Base-by-base conservation (phyloP, 2,113 vertebrate species). In the Recurvirostra avosetta region DNA sequence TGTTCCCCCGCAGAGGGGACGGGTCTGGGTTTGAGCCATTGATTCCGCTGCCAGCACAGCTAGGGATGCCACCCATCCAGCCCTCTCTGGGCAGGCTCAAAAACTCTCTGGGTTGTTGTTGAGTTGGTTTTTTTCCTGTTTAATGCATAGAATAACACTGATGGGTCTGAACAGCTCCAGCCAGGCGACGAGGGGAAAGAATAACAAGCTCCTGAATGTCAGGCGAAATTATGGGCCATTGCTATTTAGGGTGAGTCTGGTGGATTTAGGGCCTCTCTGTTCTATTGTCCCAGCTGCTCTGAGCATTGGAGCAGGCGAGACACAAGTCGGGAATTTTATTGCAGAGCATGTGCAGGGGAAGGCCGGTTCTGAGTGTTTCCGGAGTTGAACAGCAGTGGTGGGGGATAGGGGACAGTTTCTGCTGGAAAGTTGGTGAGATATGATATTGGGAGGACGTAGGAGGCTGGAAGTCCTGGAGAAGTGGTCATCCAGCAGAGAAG, bases 111-210 rank as follows among this genome's bases (percentile, higher is more conserved):
- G 75, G 86, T 94, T 93, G 83, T 83, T 92, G 96, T 95, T 86
- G 97, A 86, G 94, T 96, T 95, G 95, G 4, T 96, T 97, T 97
- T 96, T 96, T 94, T 89, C 91, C 95, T 8, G 2, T 97, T 97
- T 93, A 96, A 96, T 85, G 91, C 96, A 92, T 95, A 66, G 97
- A 98, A 98, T 99, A 99, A 99, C 98, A 67, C 98, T 99, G 98
- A 99, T 99, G 98, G 98, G 98, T 98, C 98, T 98, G 98, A 99
- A 98, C 99, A 99, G 99, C 98, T 99, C 98, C 98, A 99, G 98
- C 98, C 98, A 98, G 98, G 98, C 99, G 98, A 98, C 98, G 98
- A 98, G 97, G 98, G 98, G 98, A 98, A 99, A 99, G 99, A 99
- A 99, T 99, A 99, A 99, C 98, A 99, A 98, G 98, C 99, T 99